Base-by-base conservation (phyloP, 1,140 invertebrate species). In the Ctenoplectra terminalis region DNA sequence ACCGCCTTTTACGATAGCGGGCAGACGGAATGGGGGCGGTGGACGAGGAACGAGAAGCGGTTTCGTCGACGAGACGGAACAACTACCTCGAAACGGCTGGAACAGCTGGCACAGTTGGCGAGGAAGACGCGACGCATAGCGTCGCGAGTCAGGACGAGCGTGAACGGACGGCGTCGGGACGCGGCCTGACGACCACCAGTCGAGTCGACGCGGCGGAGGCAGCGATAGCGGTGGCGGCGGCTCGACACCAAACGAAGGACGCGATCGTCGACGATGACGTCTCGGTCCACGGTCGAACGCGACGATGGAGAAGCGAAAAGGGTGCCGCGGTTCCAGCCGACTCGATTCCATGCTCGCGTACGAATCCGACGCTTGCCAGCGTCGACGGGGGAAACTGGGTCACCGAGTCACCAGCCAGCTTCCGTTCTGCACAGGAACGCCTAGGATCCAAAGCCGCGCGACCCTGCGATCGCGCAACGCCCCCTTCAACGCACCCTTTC, bases 101-200 rank as follows among this genome's bases (percentile, higher is more conserved):
- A 88, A 88, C 89, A 89, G 88, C 88, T 90, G 88, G 85, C 74
- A 71, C 89, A 90, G 76, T 80, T 81, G 82, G 73, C 82, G 54
- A 89, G 77, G 37, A 89, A 74, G 26, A 89, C 85, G 72, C 89
- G 89, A 54, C 87, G 85, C 89, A 90, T 89, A 58, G 52, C 76
- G 69, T 34, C 52, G 61, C 75, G 48, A 63, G 37, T 6, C 31
- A 52, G 74, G 50, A 37, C 66, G 54, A 40, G 17, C 48, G 63
- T 64, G 17, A 20, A 64, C 61, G 63, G 20, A 26, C 23, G 43
- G 29, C 13, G 64, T 46, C 37, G 58, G 34, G 26, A 64, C 58
- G 43, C 46, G 34, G 46, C n/a, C 23, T 17, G 31, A 6, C 50
- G 40, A 40, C 29, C 50, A n/a, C 20, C 64, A 29, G 40, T 26